Evolutionary conservation across 2,113 vertebrate species (phyloP), one percentile per base, ranked within the genome.

Genomic region (Motacilla tschutschensis): DNA sequence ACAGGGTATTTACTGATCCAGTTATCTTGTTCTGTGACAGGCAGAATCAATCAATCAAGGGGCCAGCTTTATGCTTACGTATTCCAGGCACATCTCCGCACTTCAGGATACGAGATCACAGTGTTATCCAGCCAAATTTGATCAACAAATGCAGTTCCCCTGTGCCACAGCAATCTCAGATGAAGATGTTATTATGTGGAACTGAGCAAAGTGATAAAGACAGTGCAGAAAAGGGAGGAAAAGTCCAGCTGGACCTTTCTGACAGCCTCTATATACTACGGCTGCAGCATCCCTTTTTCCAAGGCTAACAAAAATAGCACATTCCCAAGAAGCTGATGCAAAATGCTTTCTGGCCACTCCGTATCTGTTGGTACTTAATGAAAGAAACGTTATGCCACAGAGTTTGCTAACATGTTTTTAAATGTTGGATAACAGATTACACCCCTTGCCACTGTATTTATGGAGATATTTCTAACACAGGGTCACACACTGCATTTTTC

Each of bases 21-120:
- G 98, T 98, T 99, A 99, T 99, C 98, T 99, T 98, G 97, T 98
- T 98, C 97, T 97, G 97, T 98, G 98, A 99, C 98, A 98, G 97
- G 97, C 97, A 97, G 98, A 98, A 98, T 99, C 98, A 98, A 98
- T 99, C 98, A 98, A 98, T 99, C 98, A 98, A 97, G 95, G 95
- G 97, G 93, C 86, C 85, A 93, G 96, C 96, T 97, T 93, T 93
- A 94, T 91, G 89, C 97, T 97, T 97, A 93, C 95, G 97, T 98
- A 98, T 98, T 98, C 98, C 97, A 97, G 96, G 96, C 97, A 98
- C 97, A 97, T 98, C 97, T 96, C 95, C 87, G 88, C 95, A 97
- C 97, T 98, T 97, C 97, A 96, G 97, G 97, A 97, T 97, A 97
- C 98, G 96, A 98, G 98, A 97, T 97, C 96, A 97, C 97, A 95